phyloP scores from a whole-genome alignment of 2,113 vertebrate species.

The Equus przewalskii region DNA sequence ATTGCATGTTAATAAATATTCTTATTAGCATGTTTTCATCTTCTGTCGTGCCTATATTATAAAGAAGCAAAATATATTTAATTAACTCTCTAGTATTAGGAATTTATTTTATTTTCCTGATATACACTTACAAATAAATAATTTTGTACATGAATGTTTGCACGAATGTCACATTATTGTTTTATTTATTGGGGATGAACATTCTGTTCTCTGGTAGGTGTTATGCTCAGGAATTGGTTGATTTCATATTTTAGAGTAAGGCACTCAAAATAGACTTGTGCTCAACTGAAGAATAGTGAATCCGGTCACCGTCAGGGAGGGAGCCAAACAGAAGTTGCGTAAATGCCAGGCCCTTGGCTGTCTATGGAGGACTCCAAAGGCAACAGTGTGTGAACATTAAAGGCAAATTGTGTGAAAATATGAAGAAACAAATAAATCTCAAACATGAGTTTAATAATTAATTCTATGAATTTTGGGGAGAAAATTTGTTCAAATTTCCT shows the following conservation, averaged over 20 bases:
- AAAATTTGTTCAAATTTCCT: not conserved
- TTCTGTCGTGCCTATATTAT: not conserved
- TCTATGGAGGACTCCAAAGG: not conserved
- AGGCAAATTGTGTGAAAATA: not conserved
- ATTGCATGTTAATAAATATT: not conserved
- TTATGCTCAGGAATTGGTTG: not conserved
- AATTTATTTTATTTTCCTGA: not conserved
- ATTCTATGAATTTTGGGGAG: not conserved
- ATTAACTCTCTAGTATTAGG: not conserved
- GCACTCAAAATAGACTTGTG: not conserved
- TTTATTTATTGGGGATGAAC: not conserved
- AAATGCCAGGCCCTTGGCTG: not conserved
- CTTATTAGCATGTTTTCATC: not conserved
- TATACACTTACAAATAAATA: conserved; percentile 29
- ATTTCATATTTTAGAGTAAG: conserved; percentile 11
- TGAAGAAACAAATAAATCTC: not conserved
- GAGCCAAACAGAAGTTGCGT: not conserved
- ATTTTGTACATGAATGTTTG: not conserved
- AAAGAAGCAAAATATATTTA: not conserved
- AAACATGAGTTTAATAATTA: not conserved
- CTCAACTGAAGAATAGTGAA: not conserved
- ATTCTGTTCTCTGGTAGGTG: not conserved
- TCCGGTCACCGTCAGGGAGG: not conserved
- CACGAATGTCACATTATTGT: not conserved
- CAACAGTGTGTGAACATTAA: not conserved